Base-by-base conservation (phyloP, 2,888 invertebrate species). In the Lamellibrachia columna region DNA sequence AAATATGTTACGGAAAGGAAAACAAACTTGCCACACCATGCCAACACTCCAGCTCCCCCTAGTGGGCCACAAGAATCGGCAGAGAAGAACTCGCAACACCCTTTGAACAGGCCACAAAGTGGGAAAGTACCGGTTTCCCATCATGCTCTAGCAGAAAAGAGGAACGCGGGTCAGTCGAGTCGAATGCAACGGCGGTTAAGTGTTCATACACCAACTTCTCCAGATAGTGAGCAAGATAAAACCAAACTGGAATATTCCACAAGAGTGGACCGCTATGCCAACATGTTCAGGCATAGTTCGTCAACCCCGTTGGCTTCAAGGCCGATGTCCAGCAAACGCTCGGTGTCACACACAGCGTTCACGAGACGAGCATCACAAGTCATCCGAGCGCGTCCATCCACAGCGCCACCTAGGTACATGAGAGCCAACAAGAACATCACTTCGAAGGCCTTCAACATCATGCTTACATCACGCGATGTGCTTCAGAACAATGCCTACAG, bases 401-500 rank as follows among this genome's bases (percentile, higher is more conserved):
- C 75, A 2, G 75, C 75, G 15, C 75, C 75, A n/a, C 75, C 75
- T 22, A 11, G 75, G 22, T 75, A 22, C n/a, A 75, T 15, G 22
- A 22, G 22, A 22, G 22, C 75, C 3, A 75, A 75, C 22, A 75
- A 22, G 22, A 15, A 75, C 75, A 75, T 6, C 22, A 3, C 22
- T 4, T 91, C 53, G 1, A 91, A 91, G 53, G 91, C 91, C 22
- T 40, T 91, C 91, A 53, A 91, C 40, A 91, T 53, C 52, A 91
- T 91, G 91, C 52, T 91, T 7, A 52, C 91, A 4, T 52, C 91
- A 52, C 91, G 53, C 53, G 52, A 52, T 3, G 91, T 91, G 11
- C 52, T 91, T 52, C 91, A 91, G 91, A 91, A 75, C 22, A 75
- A 75, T 22, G 92, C 93, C 90, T 55, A 90, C 8, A 53, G 90